These are phyloP conservation scores for Sitobion miscanthi DNA, from an alignment of 1,140 invertebrate genomes.

Conservation along the genomic window DNA sequence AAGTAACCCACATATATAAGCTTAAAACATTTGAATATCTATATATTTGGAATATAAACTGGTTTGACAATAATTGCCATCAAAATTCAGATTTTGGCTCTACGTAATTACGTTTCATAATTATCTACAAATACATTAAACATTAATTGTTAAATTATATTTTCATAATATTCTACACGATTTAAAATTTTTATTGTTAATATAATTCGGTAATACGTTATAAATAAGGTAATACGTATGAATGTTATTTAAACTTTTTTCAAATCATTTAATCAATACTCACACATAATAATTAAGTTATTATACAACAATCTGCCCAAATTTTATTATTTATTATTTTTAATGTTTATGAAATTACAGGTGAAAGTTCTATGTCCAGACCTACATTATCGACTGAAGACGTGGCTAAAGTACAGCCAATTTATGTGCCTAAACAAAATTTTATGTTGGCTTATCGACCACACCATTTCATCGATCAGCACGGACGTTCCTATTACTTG, in stretches of 20 bases:
- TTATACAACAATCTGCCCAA: background rate
- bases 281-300: background rate
- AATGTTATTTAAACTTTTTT: background rate
- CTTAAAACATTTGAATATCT: background rate
- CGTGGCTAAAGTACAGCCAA: conserved; percentile 67
- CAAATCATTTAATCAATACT: background rate
- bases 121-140: background rate
- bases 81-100: background rate
- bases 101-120: background rate
- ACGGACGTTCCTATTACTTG: conserved; percentile 71
- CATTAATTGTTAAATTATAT: background rate
- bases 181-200: too few species aligned
- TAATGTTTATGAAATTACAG: conserved; percentile 2
- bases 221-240: too few species aligned
- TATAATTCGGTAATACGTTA: too few species aligned
- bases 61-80: background rate
- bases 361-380: conserved; percentile 60
- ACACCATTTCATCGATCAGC: conserved; percentile 74
- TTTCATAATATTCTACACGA: background rate
- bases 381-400: conserved; percentile 76
- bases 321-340: too few species aligned
- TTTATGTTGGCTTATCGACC: conserved; percentile 66
- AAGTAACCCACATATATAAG: background rate
- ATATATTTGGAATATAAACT: background rate
- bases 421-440: conserved; percentile 66